Conservation (phyloP, 2,888 invertebrate species). For the Nycteola revayana region DNA sequence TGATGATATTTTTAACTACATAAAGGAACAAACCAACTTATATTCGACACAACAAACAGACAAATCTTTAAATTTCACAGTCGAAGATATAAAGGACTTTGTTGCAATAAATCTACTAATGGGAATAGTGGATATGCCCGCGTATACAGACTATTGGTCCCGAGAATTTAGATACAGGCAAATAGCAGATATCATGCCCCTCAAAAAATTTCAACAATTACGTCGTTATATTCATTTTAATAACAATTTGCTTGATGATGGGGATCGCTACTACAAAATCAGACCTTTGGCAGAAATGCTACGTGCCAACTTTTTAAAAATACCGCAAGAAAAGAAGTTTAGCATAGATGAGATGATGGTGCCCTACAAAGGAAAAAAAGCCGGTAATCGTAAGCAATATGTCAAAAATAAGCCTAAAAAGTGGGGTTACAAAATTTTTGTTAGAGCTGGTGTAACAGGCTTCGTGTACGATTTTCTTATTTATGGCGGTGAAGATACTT, state of each 20-base stretch:
- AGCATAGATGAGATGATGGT: too few relatives aligned
- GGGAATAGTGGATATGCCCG: slow-evolving; percentile 34
- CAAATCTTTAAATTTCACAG: too few relatives aligned
- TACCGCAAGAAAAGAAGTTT: slow-evolving; percentile 10
- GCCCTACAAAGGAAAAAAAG: slow-evolving; percentile 27
- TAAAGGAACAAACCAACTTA: slow-evolving; percentile 3
- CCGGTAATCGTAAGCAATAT: slow-evolving; percentile 42
- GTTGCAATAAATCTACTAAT: slow-evolving; percentile 35
- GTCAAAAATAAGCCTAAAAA: slow-evolving; percentile 46
- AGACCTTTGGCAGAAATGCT: slow-evolving; percentile 9
- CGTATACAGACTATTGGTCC: slow-evolving; percentile 33
- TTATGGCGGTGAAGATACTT: too few relatives aligned
- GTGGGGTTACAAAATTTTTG: too few relatives aligned
- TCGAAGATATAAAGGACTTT: slow-evolving; percentile 34
- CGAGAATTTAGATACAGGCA: slow-evolving; percentile 16
- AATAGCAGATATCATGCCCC: slow-evolving; percentile 34
- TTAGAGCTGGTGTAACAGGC: slow-evolving; percentile 36
- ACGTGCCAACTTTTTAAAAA: slow-evolving; percentile 1
- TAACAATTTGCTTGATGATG: slow-evolving; percentile 28
- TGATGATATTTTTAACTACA: neutral
- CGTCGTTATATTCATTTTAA: slow-evolving; percentile 34
- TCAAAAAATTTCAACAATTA: slow-evolving; percentile 34
- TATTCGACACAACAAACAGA: too few relatives aligned
- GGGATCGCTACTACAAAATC: slow-evolving; percentile 16
- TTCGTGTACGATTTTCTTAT: slow-evolving; percentile 45